A percentile compares a stretch with the other conserved stretches of the same genome.
Conservation (phyloP, 2,888 invertebrate genomes). For the Tyria jacobaeae region DNA sequence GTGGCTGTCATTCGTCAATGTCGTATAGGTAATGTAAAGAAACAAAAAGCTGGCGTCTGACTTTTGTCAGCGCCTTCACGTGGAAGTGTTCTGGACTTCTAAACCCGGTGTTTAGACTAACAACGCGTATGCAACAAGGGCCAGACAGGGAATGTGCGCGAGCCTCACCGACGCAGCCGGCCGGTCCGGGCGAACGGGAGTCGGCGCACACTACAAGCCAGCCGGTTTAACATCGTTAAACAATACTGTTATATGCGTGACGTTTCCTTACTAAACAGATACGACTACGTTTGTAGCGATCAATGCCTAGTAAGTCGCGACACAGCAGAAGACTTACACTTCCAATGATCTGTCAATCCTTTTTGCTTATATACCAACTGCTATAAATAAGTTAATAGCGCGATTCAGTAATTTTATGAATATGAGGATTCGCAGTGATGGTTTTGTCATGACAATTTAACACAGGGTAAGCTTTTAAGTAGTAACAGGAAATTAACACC, state of each 20-base stretch:
- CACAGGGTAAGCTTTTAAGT: not conserved
- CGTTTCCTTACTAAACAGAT: conserved; percentile 58
- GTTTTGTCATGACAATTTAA: not conserved
- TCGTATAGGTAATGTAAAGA: not conserved
- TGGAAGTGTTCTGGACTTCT: conserved; percentile 61
- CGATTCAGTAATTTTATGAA: conserved; percentile 27
- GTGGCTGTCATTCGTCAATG: not conserved
- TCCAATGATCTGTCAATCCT: conserved; percentile 28
- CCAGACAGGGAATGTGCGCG: conserved; percentile 60
- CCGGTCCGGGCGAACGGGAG: conserved; percentile 59
- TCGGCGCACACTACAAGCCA: conserved; percentile 60
- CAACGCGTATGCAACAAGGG: conserved; percentile 57
- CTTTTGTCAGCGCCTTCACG: conserved; percentile 49
- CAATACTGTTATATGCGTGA: conserved; percentile 53
- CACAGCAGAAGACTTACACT: conserved; percentile 55
- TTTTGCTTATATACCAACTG: conserved; percentile 17
- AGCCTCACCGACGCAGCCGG: conserved; percentile 62
- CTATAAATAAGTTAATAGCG: conserved; percentile 33
- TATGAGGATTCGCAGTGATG: not conserved
- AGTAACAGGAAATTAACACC: not conserved
- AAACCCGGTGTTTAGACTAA: conserved; percentile 61
- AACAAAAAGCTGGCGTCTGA: conserved; percentile 57
- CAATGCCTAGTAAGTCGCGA: conserved; percentile 68
- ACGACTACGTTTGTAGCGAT: conserved; percentile 59
- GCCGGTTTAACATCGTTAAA: conserved; percentile 56